phyloP scores from a whole-genome alignment of 2,888 invertebrate species.

The Dynastes tityus region DNA sequence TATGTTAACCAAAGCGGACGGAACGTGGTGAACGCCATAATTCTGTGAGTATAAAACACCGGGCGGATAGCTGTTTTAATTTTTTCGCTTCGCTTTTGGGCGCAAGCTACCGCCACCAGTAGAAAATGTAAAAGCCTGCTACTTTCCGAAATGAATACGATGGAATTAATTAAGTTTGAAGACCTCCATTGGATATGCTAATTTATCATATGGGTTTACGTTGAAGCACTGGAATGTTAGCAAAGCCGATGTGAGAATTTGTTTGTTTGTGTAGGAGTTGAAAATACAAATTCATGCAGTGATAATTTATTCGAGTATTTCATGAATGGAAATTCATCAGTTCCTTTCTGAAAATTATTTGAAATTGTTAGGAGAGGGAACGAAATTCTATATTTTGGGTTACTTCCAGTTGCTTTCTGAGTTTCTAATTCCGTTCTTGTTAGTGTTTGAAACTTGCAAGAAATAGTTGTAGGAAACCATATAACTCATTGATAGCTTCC shows the following conservation, averaged over 20 bases:
- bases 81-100: conserved; percentile 11
- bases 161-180: conserved; percentile 35
- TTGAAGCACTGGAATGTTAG: background rate
- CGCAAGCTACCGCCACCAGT: background rate
- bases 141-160: conserved; percentile 25
- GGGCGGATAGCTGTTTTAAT: conserved; percentile 16
- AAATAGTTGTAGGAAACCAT: too few relatives aligned
- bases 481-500: too few relatives aligned
- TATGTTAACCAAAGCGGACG: conserved; percentile 36
- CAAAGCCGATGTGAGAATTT: too few relatives aligned
- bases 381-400: too few relatives aligned
- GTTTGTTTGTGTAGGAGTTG: too few relatives aligned
- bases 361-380: background rate
- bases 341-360: background rate
- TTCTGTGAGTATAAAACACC: background rate
- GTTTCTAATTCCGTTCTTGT: too few relatives aligned
- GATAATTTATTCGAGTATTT: too few relatives aligned
- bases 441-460: too few relatives aligned
- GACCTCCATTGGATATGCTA: conserved; percentile 5
- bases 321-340: too few relatives aligned
- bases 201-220: conserved; percentile 19
- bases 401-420: too few relatives aligned
- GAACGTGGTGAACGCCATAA: conserved; percentile 26
- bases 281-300: too few relatives aligned
- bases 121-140: conserved; percentile 2